Conservation (phyloP, 2,797 vertebrate genomes). For the Pteropus rufus region DNA sequence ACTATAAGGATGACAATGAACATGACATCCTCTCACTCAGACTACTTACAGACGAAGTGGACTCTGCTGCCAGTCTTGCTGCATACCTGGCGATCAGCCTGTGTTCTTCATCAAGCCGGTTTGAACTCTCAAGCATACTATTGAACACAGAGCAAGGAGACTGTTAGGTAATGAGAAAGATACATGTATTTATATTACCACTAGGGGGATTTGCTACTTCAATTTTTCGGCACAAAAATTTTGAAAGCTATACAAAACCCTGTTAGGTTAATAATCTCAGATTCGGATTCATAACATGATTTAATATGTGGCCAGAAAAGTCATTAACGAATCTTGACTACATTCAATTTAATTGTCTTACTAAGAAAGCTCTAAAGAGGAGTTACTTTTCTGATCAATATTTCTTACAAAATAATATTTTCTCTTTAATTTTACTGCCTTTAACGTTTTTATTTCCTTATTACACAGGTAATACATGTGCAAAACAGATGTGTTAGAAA, state of each 20-base stretch:
- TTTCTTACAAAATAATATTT: conserved; percentile 6
- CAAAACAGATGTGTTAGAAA: neutral
- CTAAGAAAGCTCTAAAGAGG: conserved; percentile 2
- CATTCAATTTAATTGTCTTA: neutral
- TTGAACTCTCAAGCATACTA: conserved; percentile 94
- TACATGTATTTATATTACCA: rapidly evolving
- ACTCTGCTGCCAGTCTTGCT: conserved; percentile 96
- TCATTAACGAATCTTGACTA: conserved; percentile 25
- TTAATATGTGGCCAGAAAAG: neutral
- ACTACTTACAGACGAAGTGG: conserved; percentile 90
- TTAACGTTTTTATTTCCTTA: conserved; percentile 37
- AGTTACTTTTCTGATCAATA: neutral
- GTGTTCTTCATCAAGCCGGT: conserved; percentile 97
- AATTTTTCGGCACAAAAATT: neutral
- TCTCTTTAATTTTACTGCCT: conserved; percentile 8
- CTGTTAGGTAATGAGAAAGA: neutral
- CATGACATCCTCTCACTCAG: conserved; percentile 43
- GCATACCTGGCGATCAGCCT: conserved; percentile 98
- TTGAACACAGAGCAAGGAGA: conserved; percentile 24
- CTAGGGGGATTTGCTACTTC: neutral
- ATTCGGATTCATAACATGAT: neutral
- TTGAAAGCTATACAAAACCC: neutral
- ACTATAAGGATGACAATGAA: neutral
- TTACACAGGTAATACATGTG: neutral
- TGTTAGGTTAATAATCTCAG: neutral